Evolutionary conservation across 2,797 vertebrate species (phyloP).

Genomic region (Balearica regulorum): DNA sequence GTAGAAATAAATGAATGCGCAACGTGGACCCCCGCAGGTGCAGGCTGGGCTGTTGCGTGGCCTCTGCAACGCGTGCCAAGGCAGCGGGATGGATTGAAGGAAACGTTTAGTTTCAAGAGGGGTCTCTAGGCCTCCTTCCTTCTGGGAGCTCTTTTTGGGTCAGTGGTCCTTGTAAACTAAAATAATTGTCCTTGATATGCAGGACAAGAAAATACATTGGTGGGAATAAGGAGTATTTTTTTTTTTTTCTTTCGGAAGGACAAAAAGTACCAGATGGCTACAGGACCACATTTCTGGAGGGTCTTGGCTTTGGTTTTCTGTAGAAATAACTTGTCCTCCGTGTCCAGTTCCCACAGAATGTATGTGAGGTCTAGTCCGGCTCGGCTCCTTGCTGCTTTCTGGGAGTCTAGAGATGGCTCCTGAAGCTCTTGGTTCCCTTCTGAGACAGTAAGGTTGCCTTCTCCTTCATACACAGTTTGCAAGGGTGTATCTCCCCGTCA

Average conservation of each 20-base stretch:
- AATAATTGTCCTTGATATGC: neutral
- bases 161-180: neutral
- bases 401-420: neutral
- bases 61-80: neutral
- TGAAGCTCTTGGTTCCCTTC: neutral
- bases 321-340: neutral
- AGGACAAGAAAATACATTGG: neutral
- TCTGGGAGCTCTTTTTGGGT: neutral
- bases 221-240: neutral
- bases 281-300: neutral
- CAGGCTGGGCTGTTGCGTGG: neutral
- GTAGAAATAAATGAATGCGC: neutral
- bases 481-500: neutral
- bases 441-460: neutral
- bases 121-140: neutral
- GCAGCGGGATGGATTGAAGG: neutral
- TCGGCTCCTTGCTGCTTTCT: neutral
- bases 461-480: neutral
- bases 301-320: neutral
- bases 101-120: neutral
- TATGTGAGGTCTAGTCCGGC: fast-evolving
- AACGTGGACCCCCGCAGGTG: fast-evolving
- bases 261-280: neutral
- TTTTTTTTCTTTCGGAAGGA: neutral
- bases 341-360: neutral